phyloP scores from a whole-genome alignment of 2,888 invertebrate genomes.

The Spisula solida region DNA sequence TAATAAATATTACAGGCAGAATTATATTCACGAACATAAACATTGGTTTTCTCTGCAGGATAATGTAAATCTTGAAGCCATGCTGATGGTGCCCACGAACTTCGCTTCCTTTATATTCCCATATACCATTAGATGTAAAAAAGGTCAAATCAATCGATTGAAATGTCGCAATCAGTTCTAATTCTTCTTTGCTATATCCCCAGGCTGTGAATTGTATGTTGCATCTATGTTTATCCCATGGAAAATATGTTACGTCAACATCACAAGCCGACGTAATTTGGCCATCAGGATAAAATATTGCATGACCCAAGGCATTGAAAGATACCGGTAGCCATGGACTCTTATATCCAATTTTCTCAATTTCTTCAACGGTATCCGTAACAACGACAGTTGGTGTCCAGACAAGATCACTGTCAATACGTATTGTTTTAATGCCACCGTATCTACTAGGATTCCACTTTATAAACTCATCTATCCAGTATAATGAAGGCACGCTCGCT shows the following conservation, averaged over 20 bases:
- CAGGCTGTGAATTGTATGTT: not conserved
- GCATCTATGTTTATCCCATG: constrained; percentile 19
- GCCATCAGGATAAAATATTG: not conserved
- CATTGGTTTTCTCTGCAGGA: not conserved
- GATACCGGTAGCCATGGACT: not conserved
- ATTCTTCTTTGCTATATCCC: not conserved
- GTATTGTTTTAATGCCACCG: not conserved
- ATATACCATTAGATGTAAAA: not conserved
- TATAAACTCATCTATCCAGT: not conserved
- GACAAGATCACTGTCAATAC: not conserved
- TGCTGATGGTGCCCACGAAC: not conserved
- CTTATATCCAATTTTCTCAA: constrained; percentile 4
- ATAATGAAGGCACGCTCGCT: not conserved
- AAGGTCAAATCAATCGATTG: not conserved
- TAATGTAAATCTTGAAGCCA: not conserved
- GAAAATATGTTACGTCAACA: not conserved
- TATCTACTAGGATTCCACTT: not conserved
- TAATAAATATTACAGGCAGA: constrained; percentile 5
- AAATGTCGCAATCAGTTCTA: not conserved
- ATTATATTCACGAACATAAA: not conserved
- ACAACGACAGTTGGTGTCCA: not conserved
- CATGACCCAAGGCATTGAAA: not conserved
- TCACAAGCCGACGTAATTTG: not conserved
- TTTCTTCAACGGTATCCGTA: not conserved
- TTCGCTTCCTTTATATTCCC: not conserved